phyloP scores from a whole-genome alignment of 2,888 invertebrate genomes.

The Plagodis pulveraria region DNA sequence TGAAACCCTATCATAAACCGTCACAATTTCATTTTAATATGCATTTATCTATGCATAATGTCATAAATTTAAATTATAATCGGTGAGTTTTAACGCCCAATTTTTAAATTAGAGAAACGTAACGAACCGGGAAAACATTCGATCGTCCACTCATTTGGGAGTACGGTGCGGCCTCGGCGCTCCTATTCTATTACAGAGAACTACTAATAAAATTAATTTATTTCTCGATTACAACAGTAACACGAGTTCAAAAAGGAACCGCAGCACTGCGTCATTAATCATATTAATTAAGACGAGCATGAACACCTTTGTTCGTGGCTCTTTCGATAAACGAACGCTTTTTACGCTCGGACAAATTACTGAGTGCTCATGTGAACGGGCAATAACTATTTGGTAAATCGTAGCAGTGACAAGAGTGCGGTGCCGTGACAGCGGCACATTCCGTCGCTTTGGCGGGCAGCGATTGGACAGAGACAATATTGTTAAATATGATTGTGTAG shows the following conservation, averaged over 20 bases:
- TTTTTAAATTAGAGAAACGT: conserved; percentile 77
- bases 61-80: conserved; percentile 79
- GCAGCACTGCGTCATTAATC: conserved; percentile 77
- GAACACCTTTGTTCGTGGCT: conserved; percentile 77
- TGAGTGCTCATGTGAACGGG: conserved; percentile 57
- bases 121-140: conserved; percentile 66
- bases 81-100: conserved; percentile 79
- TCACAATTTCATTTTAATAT: conserved; percentile 67
- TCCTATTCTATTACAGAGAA: conserved; percentile 77
- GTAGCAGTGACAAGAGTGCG: conserved; percentile 35
- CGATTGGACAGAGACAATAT: conserved; percentile 68
- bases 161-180: conserved; percentile 44
- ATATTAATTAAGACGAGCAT: conserved; percentile 83
- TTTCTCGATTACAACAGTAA: conserved; percentile 82
- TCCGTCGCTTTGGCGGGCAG: conserved; percentile 28
- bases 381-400: conserved; percentile 45
- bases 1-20: conserved; percentile 60
- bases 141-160: conserved; percentile 55
- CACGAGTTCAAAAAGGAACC: conserved; percentile 76
- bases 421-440: conserved; percentile 43
- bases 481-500: conserved; percentile 51
- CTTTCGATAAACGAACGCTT: conserved; percentile 67
- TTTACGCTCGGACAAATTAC: conserved; percentile 60
- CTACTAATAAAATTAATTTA: conserved; percentile 83
- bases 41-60: conserved; percentile 68